Percentiles rank a stretch among this genome's conserved stretches.
phyloP scores from a whole-genome alignment of 2,888 invertebrate species.

The Argyra leucocephala region DNA sequence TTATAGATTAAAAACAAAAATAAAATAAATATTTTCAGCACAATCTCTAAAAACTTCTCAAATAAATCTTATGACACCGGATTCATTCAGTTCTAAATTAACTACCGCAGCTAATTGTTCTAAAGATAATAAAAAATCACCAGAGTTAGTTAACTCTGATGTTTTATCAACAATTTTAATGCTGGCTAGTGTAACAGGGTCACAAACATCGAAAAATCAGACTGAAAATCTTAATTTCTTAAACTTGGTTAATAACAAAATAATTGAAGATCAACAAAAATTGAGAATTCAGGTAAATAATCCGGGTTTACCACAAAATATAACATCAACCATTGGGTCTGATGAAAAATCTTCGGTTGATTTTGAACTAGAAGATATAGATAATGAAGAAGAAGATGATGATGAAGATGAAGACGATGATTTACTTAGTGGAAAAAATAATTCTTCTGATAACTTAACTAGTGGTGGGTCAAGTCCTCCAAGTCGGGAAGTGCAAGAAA shows the following conservation, averaged over 20 bases:
- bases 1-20: conserved; percentile 27
- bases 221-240: conserved; percentile 35
- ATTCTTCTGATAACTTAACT: conserved; percentile 39
- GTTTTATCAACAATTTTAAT: conserved; percentile 41
- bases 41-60: conserved; percentile 30
- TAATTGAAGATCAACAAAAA: conserved; percentile 40
- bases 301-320: background rate
- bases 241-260: conserved; percentile 39
- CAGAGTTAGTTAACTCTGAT: conserved; percentile 38
- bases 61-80: conserved; percentile 76
- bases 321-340: background rate
- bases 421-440: conserved; percentile 32
- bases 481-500: conserved; percentile 81
- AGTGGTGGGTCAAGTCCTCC: conserved; percentile 85
- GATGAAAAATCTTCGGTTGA: background rate
- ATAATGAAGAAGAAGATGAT: conserved; percentile 24
- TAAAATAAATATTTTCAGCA: background rate
- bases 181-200: conserved; percentile 39
- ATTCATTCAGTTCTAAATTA: conserved; percentile 55
- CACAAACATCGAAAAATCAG: conserved; percentile 28
- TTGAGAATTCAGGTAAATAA: conserved; percentile 6
- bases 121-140: conserved; percentile 27
- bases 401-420: conserved; percentile 17
- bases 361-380: background rate
- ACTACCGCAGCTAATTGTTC: background rate